Evolutionary conservation across 2,113 vertebrate species (phyloP).

Genomic region (Charadrius vociferus): DNA sequence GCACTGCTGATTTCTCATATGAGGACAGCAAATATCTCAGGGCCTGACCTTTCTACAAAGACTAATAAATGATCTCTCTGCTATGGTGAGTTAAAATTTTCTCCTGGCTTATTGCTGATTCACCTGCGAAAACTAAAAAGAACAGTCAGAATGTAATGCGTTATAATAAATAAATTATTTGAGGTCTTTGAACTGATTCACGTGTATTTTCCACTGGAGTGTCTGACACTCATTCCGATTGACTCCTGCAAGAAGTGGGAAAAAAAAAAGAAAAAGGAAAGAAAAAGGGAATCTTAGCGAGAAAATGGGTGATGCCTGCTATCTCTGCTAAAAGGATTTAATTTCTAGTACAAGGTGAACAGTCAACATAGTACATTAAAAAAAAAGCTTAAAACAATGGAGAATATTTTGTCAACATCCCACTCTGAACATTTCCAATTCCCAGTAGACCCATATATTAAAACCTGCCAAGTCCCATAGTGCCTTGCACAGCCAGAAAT

Average conservation of each 20-base stretch:
- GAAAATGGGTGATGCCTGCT: background rate
- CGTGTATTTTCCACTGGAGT: background rate
- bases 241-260: background rate
- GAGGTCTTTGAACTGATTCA: background rate
- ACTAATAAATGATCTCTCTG: background rate
- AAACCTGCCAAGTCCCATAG: background rate
- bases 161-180: background rate
- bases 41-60: background rate
- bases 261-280: background rate
- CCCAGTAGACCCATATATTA: background rate
- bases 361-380: background rate
- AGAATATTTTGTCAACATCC: conserved; percentile 35
- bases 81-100: background rate
- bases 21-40: background rate
- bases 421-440: conserved; percentile 25
- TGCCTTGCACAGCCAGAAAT: background rate
- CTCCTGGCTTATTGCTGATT: background rate
- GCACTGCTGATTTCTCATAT: background rate
- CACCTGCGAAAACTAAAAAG: background rate
- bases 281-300: background rate
- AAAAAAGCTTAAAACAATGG: conserved; percentile 23
- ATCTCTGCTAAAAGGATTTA: background rate
- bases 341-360: conserved; percentile 19
- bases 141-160: background rate
- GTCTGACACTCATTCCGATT: background rate